phyloP scores from a whole-genome alignment of 2,113 vertebrate genomes.

The Carlito syrichta region DNA sequence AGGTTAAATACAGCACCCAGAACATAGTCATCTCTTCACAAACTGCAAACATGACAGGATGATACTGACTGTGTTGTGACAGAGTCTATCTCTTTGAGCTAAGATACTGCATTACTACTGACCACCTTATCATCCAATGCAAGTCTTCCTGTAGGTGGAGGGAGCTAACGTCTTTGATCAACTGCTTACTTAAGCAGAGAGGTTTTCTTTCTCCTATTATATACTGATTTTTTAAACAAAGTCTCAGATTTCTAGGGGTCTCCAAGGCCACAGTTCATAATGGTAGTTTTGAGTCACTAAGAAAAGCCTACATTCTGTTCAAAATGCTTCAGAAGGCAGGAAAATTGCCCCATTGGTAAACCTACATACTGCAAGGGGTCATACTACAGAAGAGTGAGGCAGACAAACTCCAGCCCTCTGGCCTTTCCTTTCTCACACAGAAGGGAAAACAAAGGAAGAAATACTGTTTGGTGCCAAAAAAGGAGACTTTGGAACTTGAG shows the following conservation, averaged over 20 bases:
- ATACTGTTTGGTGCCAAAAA: neutral
- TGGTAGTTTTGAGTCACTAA: neutral
- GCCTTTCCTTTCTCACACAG: neutral
- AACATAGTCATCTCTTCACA: neutral
- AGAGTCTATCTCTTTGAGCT: neutral
- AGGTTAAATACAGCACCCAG: neutral
- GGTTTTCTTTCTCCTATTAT: neutral
- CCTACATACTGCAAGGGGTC: neutral
- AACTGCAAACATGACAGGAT: too few relatives aligned
- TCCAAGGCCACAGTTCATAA: neutral
- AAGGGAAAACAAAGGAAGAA: slow-evolving; percentile 3
- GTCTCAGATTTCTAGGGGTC: neutral
- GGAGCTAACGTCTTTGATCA: neutral
- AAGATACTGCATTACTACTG: neutral
- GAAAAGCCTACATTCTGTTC: neutral
- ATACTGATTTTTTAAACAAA: neutral
- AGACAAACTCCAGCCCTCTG: neutral
- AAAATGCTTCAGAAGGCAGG: neutral
- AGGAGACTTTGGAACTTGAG: neutral
- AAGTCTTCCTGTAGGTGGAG: neutral
- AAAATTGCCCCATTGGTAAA: neutral
- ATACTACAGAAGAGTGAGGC: neutral
- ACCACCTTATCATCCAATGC: neutral
- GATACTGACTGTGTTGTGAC: neutral
- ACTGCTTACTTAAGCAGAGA: neutral